Percentiles rank a stretch among this genome's conserved stretches.
phyloP scores from a whole-genome alignment of 1,140 invertebrate genomes.

The Paracyclopina nana region DNA sequence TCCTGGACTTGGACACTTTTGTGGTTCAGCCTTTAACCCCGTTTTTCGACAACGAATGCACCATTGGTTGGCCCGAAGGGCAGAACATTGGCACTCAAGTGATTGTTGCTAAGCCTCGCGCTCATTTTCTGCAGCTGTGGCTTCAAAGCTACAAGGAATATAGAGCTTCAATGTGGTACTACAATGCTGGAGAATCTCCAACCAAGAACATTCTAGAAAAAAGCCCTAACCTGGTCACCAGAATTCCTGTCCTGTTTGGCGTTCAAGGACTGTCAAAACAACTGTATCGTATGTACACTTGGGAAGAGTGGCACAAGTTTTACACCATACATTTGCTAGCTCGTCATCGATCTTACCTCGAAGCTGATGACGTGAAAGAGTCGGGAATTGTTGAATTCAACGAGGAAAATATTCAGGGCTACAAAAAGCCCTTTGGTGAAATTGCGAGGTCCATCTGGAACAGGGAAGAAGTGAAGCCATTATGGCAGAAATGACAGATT shows the following conservation, averaged over 20 bases:
- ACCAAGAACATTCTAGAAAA: constrained; percentile 10
- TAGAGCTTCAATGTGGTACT: constrained; percentile 15
- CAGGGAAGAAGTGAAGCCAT: too few species aligned
- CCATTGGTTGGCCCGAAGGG: not conserved
- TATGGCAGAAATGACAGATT: too few species aligned
- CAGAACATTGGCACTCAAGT: constrained; percentile 7
- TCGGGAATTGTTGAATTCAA: constrained; percentile 8
- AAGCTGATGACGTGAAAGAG: not conserved
- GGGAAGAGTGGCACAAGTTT: constrained; percentile 10
- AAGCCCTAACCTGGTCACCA: constrained; percentile 11
- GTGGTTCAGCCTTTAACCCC: constrained; percentile 5
- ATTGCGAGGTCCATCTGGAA: too few species aligned
- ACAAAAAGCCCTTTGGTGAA: constrained; percentile 11
- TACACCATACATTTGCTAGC: constrained; percentile 17
- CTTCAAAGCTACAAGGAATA: constrained; percentile 10
- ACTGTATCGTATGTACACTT: constrained; percentile 14
- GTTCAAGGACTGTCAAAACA: constrained; percentile 13
- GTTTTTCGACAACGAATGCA: not conserved
- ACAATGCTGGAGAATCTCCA: constrained; percentile 16
- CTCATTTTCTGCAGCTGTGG: constrained; percentile 8
- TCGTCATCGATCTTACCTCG: not conserved
- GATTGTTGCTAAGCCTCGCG: not conserved
- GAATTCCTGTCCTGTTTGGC: constrained; percentile 14
- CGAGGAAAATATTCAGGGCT: constrained; percentile 2
- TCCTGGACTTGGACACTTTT: constrained; percentile 6